Evolutionary conservation across 2,797 vertebrate species (phyloP).

Genomic region (Champsocephalus gunnari): DNA sequence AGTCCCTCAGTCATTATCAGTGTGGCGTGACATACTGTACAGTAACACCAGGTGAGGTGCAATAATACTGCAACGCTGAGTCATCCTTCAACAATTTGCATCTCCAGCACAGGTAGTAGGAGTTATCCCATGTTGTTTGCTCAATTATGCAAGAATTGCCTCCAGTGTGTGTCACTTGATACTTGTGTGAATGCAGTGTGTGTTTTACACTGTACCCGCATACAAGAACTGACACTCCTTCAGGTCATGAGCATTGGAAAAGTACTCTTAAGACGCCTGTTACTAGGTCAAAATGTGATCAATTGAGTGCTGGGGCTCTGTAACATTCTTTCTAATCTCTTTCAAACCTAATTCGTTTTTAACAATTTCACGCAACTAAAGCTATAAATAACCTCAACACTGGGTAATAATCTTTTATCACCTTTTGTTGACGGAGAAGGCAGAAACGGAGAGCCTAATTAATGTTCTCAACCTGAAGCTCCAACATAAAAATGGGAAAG

Average conservation of each 20-base stretch:
- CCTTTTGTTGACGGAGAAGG: conserved; percentile 31
- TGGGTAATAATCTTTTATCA: conserved; percentile 18
- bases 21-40: neutral
- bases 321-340: conserved; percentile 1
- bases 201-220: neutral
- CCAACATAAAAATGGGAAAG: conserved; percentile 16
- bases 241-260: neutral
- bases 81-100: neutral
- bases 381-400: conserved; percentile 18
- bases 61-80: neutral
- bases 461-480: conserved; percentile 24
- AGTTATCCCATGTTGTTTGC: neutral
- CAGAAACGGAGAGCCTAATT: conserved; percentile 25
- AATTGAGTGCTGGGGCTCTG: neutral
- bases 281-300: conserved; percentile 15
- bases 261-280: neutral
- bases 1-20: neutral
- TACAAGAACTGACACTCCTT: neutral
- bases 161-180: neutral
- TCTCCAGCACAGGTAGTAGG: neutral
- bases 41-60: neutral
- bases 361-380: neutral
- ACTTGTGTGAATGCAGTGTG: neutral
- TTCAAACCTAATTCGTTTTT: conserved; percentile 2
- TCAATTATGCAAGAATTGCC: neutral